Evolutionary conservation across 2,888 invertebrate species (phyloP), one percentile per base, ranked within the genome.

Genomic region (Drosophila heteroneura): DNA sequence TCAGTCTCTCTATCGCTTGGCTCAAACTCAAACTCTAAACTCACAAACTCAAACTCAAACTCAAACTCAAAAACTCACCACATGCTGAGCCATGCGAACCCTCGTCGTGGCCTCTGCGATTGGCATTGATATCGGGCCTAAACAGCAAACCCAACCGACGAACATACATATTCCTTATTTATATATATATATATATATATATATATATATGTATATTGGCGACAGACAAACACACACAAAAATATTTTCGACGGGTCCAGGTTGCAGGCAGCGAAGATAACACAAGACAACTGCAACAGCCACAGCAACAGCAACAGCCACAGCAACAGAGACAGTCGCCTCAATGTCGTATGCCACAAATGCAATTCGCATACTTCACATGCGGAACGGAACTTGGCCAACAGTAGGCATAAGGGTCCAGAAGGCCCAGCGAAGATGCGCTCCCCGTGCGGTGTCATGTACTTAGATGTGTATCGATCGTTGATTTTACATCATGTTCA

Each of bases 1-100:
- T 85, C 85, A 82, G 89, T 86, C 85, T 89, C 86, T 83, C 89
- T 89, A 85, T 89, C 89, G 88, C 73, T 77, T 32, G 30, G 82
- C 73, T 77, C 65, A 70, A 37, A 37, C 54, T 57, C 57, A 57
- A 57, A 57, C 57, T 57, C 57, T 39, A n/a, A 12, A 37, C 57
- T 52, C 52, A n/a, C 47, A 47, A 56, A 35, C 37, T 57, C 54
- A 54, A 54, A 35, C 54, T 22, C 54, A 54, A 54, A 35, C 54
- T 22, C 44, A 41, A 39, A 37, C 37, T 37, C 52, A 70, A 69
- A 68, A 66, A 81, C 83, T 71, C 69, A 81, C 88, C 88, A 86
- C 88, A 88, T 88, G 88, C 90, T 88, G 88, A 22, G 90, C 32
- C 83, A 64, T 76, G 61, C 74, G 76, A 80, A 78, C 70, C 74